phyloP scores from a whole-genome alignment of 2,888 invertebrate species.

The Pyrgus malvae region DNA sequence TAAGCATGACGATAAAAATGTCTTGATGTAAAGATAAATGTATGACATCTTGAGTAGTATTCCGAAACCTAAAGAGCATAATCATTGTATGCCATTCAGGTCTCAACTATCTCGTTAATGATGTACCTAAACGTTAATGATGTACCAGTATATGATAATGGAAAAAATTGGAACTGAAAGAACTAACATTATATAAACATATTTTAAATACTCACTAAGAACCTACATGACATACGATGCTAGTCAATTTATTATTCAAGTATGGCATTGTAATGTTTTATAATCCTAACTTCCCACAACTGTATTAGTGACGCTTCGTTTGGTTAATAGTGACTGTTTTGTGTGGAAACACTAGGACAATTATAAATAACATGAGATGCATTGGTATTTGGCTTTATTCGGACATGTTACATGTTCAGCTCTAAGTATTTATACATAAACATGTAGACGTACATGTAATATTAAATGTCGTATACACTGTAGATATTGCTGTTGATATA shows the following conservation, averaged over 20 bases:
- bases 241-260: background rate
- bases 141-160: background rate
- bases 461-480: constrained; percentile 52
- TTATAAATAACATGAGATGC: constrained; percentile 79
- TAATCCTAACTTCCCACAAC: constrained; percentile 29
- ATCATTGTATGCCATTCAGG: background rate
- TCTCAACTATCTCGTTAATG: no score
- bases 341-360: constrained; percentile 43
- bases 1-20: no score
- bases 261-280: background rate
- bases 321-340: constrained; percentile 43
- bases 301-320: constrained; percentile 40
- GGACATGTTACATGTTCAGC: constrained; percentile 77
- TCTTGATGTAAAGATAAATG: no score
- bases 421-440: constrained; percentile 69
- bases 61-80: background rate
- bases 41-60: no score
- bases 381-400: constrained; percentile 83
- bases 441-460: constrained; percentile 35
- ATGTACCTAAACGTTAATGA: no score
- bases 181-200: no score
- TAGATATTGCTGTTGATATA: constrained; percentile 56
- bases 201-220: no score
- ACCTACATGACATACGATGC: no score
- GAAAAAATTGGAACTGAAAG: background rate